Base-by-base conservation (phyloP, 1,140 invertebrate species). In the Diprion similis region DNA sequence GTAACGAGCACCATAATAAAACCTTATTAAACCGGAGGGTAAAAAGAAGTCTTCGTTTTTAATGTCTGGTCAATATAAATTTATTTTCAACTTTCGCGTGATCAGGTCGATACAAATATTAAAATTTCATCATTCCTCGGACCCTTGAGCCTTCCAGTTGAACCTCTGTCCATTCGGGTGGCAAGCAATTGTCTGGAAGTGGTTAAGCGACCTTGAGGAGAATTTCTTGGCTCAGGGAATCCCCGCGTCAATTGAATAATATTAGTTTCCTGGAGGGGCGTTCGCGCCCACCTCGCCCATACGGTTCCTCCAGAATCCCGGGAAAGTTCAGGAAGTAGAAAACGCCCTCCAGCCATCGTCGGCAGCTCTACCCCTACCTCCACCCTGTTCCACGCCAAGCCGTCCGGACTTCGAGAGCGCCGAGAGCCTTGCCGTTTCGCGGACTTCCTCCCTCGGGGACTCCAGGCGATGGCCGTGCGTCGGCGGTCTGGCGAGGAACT, bases 401-500 rank as follows among this genome's bases (percentile, higher is more conserved):
- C 13, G 47, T 13, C 51, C 17, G 75, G 24, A 17, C 51, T 19
- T 48, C 75, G 66, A 59, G 74, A 37, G 24, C 70, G 71, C 65
- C 19, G 37, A 18, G 65, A 59, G 51, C 51, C n/a, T 59, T 59
- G 51, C 51, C 51, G 51, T 17, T 13, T 13, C 11, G 9, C n/a
- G 51, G n/a, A 59, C 51, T 15, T 59, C 11, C 24, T 64, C 66
- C 64, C 3, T 68, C 18, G 48, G 45, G 19, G 2, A 17, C 59
- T 65, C 66, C 17, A 72, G 72, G 65, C 24, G 24, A 74, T 76
- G 51, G 72, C 73, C 46, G 17, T 37, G 45, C 45, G 3, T 59
- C 24, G 66, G 64, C 66, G 71, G 46, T 59, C 69, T 68, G 69
- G 11, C 51, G 11, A 59, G 6, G 51, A 59, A 59, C 51, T 17